Evolutionary conservation across 2,888 invertebrate species (phyloP).

Genomic region (Drosophila trichaetosa): DNA sequence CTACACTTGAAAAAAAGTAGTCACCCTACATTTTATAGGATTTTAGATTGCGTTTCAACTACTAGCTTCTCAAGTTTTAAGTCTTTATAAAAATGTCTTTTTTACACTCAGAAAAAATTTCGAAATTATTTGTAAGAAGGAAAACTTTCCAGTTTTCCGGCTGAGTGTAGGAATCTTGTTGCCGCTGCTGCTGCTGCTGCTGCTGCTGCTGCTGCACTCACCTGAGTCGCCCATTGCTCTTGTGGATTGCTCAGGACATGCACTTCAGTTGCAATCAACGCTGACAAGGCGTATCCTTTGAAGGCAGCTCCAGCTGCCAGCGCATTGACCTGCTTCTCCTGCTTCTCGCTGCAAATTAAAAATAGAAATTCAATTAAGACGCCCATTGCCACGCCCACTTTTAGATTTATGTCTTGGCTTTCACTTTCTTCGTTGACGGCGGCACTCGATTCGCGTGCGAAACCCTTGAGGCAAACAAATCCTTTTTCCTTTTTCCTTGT

Average conservation of each 20-base stretch:
- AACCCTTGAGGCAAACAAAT: constrained; percentile 40
- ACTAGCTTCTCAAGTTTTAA: too few relatives aligned
- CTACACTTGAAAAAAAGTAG: neutral
- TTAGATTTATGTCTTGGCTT: constrained; percentile 45
- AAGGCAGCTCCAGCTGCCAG: constrained; percentile 29
- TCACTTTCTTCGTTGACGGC: constrained; percentile 61
- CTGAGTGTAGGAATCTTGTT: neutral
- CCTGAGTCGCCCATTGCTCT: constrained; percentile 82
- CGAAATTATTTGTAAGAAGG: neutral
- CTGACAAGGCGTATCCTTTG: constrained; percentile 38
- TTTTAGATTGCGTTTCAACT: neutral
- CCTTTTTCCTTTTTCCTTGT: constrained; percentile 9
- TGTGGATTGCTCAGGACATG: constrained; percentile 39
- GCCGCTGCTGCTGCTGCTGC: neutral
- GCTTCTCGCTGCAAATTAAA: constrained; percentile 41
- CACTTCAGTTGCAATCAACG: constrained; percentile 25
- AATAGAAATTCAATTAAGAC: constrained; percentile 75
- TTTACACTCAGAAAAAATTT: neutral
- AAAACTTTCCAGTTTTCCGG: neutral
- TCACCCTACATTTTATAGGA: too few relatives aligned
- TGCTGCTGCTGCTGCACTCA: constrained; percentile 55
- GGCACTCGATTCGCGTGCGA: constrained; percentile 69
- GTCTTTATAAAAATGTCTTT: too few relatives aligned
- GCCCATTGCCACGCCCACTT: constrained; percentile 31
- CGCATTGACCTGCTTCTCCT: constrained; percentile 54